Percentiles rank a stretch among this genome's conserved stretches.
These are phyloP conservation scores for Dryocosmus kuriphilus DNA, from an alignment of 2,888 invertebrate species.

Conservation along the genomic window DNA sequence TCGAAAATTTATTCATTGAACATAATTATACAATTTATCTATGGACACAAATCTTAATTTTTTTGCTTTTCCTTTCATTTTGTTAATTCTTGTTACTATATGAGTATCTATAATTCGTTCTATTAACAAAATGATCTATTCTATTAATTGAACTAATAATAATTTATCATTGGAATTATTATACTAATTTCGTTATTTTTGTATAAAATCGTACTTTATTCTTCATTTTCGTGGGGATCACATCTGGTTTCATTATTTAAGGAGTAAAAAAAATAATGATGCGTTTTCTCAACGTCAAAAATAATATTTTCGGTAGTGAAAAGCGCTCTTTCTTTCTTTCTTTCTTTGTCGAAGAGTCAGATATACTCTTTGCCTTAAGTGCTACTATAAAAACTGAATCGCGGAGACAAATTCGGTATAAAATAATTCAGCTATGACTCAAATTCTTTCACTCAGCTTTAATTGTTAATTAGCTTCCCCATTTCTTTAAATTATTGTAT, in stretches of 20 bases:
- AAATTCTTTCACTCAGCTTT: not conserved
- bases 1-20: not conserved
- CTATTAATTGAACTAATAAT: no score
- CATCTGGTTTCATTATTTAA: not conserved
- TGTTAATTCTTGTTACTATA: no score
- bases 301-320: not conserved
- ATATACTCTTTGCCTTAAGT: not conserved
- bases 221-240: not conserved
- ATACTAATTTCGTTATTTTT: no score
- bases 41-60: no score
- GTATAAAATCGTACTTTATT: no score
- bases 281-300: not conserved
- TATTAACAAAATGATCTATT: no score
- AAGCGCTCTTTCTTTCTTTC: not conserved
- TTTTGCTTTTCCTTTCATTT: no score
- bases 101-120: no score
- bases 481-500: no score
- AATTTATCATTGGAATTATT: no score
- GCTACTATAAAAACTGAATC: not conserved
- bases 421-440: not conserved
- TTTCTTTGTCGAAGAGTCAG: not conserved
- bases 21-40: no score
- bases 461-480: not conserved
- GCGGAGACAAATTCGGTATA: not conserved
- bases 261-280: not conserved